Evolutionary conservation across 2,113 vertebrate species (phyloP).

Genomic region (Rattus rattus): DNA sequence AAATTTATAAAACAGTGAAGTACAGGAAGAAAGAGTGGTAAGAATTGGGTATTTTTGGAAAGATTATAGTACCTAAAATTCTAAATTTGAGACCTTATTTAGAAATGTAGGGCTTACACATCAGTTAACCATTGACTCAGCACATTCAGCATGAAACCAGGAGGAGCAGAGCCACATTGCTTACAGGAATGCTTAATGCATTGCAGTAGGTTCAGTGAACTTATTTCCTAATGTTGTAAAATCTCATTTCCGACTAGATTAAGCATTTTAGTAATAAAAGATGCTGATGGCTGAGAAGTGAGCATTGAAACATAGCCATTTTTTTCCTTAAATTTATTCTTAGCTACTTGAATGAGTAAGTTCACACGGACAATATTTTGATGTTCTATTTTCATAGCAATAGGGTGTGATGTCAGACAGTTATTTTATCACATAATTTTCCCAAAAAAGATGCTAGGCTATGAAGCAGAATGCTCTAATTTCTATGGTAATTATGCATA

Average conservation of each 20-base stretch:
- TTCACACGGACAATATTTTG: constrained; percentile 18
- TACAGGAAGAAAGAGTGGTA: background rate
- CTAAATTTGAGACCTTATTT: background rate
- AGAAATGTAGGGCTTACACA: background rate
- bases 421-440: constrained; percentile 57
- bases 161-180: background rate
- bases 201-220: background rate
- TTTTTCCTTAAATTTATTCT: constrained; percentile 44
- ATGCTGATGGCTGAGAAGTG: background rate
- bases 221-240: background rate
- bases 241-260: constrained; percentile 15
- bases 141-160: background rate
- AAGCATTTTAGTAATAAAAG: background rate
- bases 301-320: background rate
- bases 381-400: constrained; percentile 61
- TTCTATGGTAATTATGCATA: constrained; percentile 53
- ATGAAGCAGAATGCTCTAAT: constrained; percentile 54
- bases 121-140: background rate
- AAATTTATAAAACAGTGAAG: background rate
- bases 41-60: background rate
- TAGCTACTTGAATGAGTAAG: constrained; percentile 39
- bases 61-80: constrained; percentile 5
- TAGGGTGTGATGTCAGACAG: constrained; percentile 56
- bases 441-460: constrained; percentile 78
- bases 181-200: background rate